Conservation (phyloP, 2,888 invertebrate genomes). For the Eustalomyia histrio region DNA sequence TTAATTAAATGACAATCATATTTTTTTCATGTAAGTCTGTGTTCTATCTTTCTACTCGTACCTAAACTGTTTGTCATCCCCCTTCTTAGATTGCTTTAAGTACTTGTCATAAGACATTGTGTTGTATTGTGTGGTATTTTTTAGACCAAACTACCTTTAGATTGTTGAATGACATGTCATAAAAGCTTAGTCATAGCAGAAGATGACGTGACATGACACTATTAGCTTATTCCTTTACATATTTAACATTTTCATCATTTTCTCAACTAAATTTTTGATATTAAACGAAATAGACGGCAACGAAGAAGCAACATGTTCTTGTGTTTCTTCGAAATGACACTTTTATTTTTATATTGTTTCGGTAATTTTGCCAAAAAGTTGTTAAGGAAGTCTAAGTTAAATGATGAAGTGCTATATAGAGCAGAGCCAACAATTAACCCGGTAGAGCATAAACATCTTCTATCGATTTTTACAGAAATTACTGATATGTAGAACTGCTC, state of each 20-base stretch:
- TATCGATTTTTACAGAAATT: too few species aligned
- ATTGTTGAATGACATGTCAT: conserved; percentile 52
- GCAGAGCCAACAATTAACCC: too few species aligned
- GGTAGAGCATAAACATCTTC: too few species aligned
- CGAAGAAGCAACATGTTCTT: conserved; percentile 47
- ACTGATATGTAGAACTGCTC: too few species aligned
- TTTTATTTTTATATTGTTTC: conserved; percentile 5
- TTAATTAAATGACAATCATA: conserved; percentile 58
- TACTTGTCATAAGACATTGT: not conserved
- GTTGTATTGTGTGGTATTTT: not conserved
- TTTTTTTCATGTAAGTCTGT: conserved; percentile 10
- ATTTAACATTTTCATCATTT: conserved; percentile 34
- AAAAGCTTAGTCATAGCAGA: conserved; percentile 50
- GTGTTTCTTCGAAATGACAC: conserved; percentile 23
- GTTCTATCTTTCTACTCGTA: not conserved
- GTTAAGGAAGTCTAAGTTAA: conserved; percentile 20
- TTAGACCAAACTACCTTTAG: conserved; percentile 10
- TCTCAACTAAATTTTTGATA: conserved; percentile 21
- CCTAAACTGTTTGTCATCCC: not conserved
- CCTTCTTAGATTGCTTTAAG: not conserved
- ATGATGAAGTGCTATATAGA: not conserved
- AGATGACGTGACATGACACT: conserved; percentile 54
- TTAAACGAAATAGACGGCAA: not conserved
- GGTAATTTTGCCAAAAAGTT: conserved; percentile 18
- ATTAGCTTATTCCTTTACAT: conserved; percentile 45